Evolutionary conservation across 1,140 invertebrate genomes (phyloP).

Genomic region (Brevipalpus yothersi): DNA sequence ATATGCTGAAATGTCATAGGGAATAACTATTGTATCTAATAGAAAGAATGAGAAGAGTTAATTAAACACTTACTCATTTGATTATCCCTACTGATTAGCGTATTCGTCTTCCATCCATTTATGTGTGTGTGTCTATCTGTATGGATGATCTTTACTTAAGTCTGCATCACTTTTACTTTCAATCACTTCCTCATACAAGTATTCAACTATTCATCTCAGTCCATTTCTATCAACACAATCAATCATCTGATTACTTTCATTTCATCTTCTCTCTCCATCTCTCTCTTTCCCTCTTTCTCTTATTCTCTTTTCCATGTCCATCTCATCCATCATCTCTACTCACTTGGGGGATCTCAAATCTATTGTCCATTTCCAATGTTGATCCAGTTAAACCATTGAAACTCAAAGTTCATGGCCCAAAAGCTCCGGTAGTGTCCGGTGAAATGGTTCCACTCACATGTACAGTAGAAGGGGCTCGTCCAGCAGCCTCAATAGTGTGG

Average conservation of each 20-base stretch:
- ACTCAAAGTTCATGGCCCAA: constrained; percentile 11
- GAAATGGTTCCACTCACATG: constrained; percentile 15
- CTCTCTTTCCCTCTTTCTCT: not conserved
- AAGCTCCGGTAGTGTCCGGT: constrained; percentile 13
- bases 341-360: not conserved
- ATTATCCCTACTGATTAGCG: no score
- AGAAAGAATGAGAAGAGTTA: no score
- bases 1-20: no score
- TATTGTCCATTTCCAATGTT: not conserved
- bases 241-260: not conserved
- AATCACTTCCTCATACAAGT: not conserved
- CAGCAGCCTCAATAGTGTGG: constrained; percentile 16
- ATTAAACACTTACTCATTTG: no score
- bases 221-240: not conserved
- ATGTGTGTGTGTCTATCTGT: no score
- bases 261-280: not conserved
- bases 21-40: no score
- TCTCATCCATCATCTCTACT: not conserved
- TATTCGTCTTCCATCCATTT: no score
- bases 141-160: no score
- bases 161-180: no score
- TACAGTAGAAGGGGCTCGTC: constrained; percentile 14
- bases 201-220: not conserved
- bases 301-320: not conserved
- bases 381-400: constrained; percentile 12